Conservation (phyloP, 2,113 vertebrate genomes). For the Carassius auratus region DNA sequence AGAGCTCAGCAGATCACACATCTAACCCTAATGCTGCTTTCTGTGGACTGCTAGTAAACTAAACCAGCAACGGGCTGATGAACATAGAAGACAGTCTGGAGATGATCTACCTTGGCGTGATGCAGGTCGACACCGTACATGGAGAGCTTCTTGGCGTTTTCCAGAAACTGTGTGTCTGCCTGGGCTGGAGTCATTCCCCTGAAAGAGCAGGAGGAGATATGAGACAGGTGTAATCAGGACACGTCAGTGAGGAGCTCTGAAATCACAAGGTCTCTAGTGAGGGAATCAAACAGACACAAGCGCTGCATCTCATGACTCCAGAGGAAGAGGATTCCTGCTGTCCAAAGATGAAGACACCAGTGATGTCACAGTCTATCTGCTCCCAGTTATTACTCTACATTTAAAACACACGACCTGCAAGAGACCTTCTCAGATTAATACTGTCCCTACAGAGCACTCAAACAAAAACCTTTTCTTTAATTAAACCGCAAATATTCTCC, state of each 20-base stretch:
- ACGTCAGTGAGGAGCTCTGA: not conserved
- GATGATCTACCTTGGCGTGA: constrained; percentile 88
- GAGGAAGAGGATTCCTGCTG: not conserved
- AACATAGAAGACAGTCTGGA: not conserved
- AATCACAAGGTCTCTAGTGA: not conserved
- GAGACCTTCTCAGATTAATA: too few relatives aligned
- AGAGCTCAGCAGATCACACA: not conserved
- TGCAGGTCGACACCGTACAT: constrained; percentile 99
- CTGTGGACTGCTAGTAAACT: not conserved
- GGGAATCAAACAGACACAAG: not conserved
- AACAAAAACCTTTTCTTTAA: too few relatives aligned
- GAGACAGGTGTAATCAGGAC: not conserved
- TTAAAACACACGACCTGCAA: not conserved
- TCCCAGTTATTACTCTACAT: not conserved
- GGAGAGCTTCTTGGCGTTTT: constrained; percentile 97
- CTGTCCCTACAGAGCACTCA: too few relatives aligned
- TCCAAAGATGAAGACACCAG: not conserved
- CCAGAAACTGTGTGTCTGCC: constrained; percentile 93
- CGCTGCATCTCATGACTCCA: not conserved
- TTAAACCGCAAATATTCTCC: too few relatives aligned
- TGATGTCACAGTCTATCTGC: not conserved
- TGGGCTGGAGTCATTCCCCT: constrained; percentile 97
- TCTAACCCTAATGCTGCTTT: not conserved
- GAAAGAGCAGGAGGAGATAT: not conserved
- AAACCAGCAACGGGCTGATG: not conserved